phyloP scores from a whole-genome alignment of 2,888 invertebrate species.

The Lepidochrysops patricia region DNA sequence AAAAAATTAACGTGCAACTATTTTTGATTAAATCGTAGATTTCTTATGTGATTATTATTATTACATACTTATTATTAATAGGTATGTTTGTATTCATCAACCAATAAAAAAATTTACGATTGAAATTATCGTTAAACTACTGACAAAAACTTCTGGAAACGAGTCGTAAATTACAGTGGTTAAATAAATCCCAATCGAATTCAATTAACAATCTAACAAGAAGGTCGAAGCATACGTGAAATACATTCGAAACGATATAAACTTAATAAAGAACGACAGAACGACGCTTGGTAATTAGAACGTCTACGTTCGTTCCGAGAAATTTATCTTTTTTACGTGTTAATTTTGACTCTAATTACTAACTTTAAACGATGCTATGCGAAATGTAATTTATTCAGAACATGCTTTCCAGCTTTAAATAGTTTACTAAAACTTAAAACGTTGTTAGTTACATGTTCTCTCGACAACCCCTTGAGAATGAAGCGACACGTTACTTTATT shows the following conservation, averaged over 20 bases:
- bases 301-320: background rate
- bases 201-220: background rate
- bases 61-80: no score
- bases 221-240: background rate
- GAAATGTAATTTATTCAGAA: background rate
- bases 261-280: background rate
- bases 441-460: no score
- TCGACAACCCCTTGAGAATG: no score
- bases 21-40: no score
- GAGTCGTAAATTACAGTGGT: no score
- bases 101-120: no score
- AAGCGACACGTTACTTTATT: no score
- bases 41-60: no score
- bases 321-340: background rate
- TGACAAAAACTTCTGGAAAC: no score
- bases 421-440: background rate
- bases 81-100: no score
- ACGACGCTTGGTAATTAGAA: background rate
- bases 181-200: background rate
- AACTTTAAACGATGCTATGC: background rate
- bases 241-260: background rate
- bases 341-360: background rate
- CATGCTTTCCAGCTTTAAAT: background rate
- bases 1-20: no score
- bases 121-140: no score